A percentile compares a stretch with the other conserved stretches of the same genome.
Evolutionary conservation across 2,113 vertebrate species (phyloP).

Genomic region (Oncorhynchus gorbuscha): DNA sequence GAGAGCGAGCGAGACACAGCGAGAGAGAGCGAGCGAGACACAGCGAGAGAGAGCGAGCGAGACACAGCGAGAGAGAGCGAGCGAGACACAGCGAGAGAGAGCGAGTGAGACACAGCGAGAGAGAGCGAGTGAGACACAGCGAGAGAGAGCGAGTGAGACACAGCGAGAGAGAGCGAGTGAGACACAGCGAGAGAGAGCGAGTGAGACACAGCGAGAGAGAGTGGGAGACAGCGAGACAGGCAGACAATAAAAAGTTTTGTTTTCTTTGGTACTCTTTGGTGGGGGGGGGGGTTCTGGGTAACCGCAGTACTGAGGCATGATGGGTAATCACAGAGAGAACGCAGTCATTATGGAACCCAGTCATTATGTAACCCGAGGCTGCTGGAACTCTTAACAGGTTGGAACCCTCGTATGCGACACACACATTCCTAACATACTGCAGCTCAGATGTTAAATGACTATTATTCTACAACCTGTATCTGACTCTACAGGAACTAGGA

Average conservation of each 20-base stretch:
- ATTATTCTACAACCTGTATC: too few relatives aligned
- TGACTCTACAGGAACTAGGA: conserved; percentile 14
- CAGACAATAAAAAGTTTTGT: conserved; percentile 31
- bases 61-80: conserved; percentile 47
- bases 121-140: conserved; percentile 34
- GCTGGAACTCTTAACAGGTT: conserved; percentile 3
- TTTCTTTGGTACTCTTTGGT: background rate
- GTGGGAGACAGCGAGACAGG: conserved; percentile 29
- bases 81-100: background rate
- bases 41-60: background rate
- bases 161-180: too few relatives aligned
- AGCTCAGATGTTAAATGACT: background rate
- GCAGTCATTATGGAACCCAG: conserved; percentile 59
- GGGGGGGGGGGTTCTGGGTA: conserved; percentile 30
- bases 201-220: conserved; percentile 7
- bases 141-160: too few relatives aligned
- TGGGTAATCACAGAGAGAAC: conserved; percentile 59
- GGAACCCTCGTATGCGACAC: background rate
- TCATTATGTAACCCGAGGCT: conserved; percentile 57
- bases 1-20: background rate
- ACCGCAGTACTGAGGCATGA: conserved; percentile 49
- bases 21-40: conserved; percentile 54
- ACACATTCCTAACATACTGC: conserved; percentile 55
- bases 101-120: conserved; percentile 13
- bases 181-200: too few relatives aligned